Conservation (phyloP, 2,888 invertebrate species). For the Drosophila eohydei region DNA sequence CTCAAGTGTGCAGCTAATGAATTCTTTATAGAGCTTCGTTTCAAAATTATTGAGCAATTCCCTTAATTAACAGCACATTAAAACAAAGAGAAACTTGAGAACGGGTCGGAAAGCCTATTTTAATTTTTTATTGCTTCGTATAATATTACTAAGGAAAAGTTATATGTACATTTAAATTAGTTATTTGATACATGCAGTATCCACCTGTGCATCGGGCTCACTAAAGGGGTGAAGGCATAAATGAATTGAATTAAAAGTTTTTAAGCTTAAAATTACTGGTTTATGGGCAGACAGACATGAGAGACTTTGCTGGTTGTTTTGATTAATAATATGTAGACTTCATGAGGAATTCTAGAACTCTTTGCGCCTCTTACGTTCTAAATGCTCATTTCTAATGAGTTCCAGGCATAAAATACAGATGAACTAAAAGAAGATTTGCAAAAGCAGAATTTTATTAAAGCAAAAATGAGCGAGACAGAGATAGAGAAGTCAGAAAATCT, state of each 20-base stretch:
- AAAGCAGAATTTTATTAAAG: no score
- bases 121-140: not conserved
- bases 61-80: conserved; percentile 42
- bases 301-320: not conserved
- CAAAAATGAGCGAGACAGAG: no score
- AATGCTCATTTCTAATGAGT: no score
- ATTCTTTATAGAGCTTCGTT: conserved; percentile 64
- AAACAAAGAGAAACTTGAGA: conserved; percentile 18
- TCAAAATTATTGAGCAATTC: conserved; percentile 44
- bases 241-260: not conserved
- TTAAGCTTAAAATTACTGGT: not conserved
- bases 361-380: no score
- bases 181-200: not conserved
- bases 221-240: not conserved
- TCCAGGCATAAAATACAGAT: no score
- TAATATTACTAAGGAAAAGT: not conserved
- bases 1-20: conserved; percentile 59
- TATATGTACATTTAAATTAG: not conserved
- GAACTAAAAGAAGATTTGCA: no score
- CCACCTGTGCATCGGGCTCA: no score
- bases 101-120: not conserved
- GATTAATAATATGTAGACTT: not conserved
- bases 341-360: no score
- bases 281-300: not conserved
- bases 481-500: no score